Evolutionary conservation across 37 sponge, comb jelly and placozoan genomes (phyloP).

Genomic region (Eunapius fragilis): DNA sequence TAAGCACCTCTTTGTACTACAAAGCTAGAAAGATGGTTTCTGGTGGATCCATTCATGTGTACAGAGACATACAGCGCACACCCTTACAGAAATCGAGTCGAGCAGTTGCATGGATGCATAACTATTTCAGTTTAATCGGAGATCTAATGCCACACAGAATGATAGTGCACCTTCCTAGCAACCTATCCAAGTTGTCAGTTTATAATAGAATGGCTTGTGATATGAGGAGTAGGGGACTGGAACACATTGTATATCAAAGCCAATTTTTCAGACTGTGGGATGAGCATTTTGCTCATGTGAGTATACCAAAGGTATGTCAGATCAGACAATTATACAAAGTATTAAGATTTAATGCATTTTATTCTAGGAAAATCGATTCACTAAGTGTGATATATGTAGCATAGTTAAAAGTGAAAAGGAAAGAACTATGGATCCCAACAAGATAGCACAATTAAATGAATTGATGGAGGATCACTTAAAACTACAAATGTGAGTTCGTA

Average conservation of each 20-base stretch:
- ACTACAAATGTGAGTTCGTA: constrained; percentile 5
- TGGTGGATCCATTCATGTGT: no score
- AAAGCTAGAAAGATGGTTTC: no score
- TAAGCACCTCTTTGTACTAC: no score
- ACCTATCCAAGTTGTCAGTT: constrained; percentile 15
- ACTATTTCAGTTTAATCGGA: constrained; percentile 2
- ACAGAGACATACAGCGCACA: background rate
- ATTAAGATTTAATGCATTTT: background rate
- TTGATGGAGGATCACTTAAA: no score
- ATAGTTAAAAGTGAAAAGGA: no score
- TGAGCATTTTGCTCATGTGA: constrained; percentile 10
- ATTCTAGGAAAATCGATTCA: no score
- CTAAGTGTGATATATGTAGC: no score
- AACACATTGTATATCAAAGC: no score
- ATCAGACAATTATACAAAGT: no score
- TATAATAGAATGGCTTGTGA: constrained; percentile 8
- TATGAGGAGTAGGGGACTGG: no score
- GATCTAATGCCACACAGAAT: constrained; percentile 26
- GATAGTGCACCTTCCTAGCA: constrained; percentile 24
- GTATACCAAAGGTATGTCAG: constrained; percentile 34
- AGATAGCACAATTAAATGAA: no score
- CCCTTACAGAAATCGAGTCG: constrained; percentile 9
- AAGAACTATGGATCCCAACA: no score
- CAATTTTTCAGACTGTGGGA: constrained; percentile 1
- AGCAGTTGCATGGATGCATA: constrained; percentile 45